Evolutionary conservation across 2,888 invertebrate genomes (phyloP).

Genomic region (Orthosia gothica): DNA sequence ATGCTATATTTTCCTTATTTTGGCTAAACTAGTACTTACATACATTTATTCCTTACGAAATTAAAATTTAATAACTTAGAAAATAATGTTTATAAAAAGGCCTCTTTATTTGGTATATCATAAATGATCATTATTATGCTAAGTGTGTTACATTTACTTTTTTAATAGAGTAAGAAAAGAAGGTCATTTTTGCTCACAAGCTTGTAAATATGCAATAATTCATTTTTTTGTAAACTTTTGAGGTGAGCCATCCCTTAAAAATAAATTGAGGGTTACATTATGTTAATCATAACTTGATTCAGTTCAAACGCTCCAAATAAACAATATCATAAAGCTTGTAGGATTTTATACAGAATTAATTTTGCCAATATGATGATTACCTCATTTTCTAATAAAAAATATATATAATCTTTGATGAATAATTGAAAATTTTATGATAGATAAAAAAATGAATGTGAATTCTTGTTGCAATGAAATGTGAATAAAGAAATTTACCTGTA

Average conservation of each 20-base stretch:
- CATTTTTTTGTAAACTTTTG: conserved; percentile 90
- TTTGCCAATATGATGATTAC: not conserved
- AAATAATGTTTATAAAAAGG: conserved; percentile 80
- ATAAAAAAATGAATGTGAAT: too few species aligned
- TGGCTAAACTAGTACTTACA: conserved; percentile 47
- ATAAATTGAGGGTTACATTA: conserved; percentile 83
- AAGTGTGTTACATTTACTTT: conserved; percentile 27
- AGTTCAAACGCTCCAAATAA: conserved; percentile 36
- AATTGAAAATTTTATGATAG: not conserved
- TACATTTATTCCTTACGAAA: conserved; percentile 40
- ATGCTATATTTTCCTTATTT: conserved; percentile 36
- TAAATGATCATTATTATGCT: conserved; percentile 48
- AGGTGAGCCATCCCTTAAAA: conserved; percentile 86
- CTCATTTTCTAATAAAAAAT: conserved; percentile 3
- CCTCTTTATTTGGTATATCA: conserved; percentile 82
- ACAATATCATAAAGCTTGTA: conserved; percentile 2
- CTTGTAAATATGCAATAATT: conserved; percentile 43
- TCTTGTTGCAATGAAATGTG: not conserved
- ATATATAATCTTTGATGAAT: too few species aligned
- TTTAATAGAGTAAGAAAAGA: conserved; percentile 24
- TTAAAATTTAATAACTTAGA: conserved; percentile 50
- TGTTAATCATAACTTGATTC: conserved; percentile 65
- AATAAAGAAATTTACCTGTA: not conserved
- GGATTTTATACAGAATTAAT: conserved; percentile 5
- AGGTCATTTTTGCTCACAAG: conserved; percentile 30